A percentile compares a stretch with the other conserved stretches of the same genome.
phyloP scores from a whole-genome alignment of 2,888 invertebrate genomes.

The Spilosoma lubricipeda region DNA sequence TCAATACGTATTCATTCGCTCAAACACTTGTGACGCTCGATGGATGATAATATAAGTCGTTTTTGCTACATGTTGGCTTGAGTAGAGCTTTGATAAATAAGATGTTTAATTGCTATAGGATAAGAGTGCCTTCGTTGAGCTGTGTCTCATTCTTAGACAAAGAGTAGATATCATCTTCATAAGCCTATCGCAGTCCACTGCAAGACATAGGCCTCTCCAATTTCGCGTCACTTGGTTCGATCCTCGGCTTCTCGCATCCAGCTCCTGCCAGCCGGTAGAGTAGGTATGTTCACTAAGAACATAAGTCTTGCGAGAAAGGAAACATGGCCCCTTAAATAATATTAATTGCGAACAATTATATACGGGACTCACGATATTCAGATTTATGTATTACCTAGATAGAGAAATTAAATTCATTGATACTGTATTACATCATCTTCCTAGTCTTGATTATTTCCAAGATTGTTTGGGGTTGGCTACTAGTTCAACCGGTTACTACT shows the following conservation, averaged over 20 bases:
- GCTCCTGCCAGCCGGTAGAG: too few species aligned
- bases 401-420: neutral
- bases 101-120: conserved; percentile 29
- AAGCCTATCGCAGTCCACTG: too few species aligned
- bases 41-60: conserved; percentile 29
- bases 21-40: conserved; percentile 39
- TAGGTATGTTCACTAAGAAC: conserved; percentile 2
- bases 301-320: neutral
- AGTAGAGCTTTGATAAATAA: conserved; percentile 41
- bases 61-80: conserved; percentile 35
- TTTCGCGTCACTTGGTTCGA: too few species aligned
- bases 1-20: conserved; percentile 41
- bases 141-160: conserved; percentile 22
- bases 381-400: too few species aligned
- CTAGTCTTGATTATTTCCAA: too few species aligned
- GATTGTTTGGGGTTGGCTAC: too few species aligned
- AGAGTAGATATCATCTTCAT: conserved; percentile 7
- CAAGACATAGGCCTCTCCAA: too few species aligned
- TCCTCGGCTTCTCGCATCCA: too few species aligned
- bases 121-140: conserved; percentile 29
- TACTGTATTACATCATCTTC: too few species aligned
- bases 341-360: conserved; percentile 7
- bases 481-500: too few species aligned
- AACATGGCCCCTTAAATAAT: neutral
- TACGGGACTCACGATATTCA: neutral